Evolutionary conservation across 2,113 vertebrate species (phyloP).

Genomic region (Melanotaenia duboulayi): DNA sequence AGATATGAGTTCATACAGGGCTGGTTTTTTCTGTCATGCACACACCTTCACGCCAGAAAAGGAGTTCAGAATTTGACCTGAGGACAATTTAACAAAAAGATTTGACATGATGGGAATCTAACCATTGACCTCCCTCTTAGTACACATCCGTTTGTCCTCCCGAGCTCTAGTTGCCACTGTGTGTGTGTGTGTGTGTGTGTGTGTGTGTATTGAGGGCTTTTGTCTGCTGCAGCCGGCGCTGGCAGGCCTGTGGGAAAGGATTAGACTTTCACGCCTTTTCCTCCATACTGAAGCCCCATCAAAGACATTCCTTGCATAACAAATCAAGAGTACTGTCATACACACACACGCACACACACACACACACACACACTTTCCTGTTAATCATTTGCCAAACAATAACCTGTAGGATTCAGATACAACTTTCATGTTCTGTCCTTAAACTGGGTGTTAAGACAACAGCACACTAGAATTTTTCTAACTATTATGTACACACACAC

Average conservation of each 20-base stretch:
- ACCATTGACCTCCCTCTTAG: background rate
- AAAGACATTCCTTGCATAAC: slow-evolving; percentile 91
- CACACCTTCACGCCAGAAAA: background rate
- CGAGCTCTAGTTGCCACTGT: background rate
- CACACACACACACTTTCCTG: slow-evolving; percentile 45
- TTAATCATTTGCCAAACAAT: slow-evolving; percentile 59
- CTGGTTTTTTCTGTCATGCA: background rate
- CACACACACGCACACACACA: slow-evolving; percentile 26
- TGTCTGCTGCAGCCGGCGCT: slow-evolving; percentile 84
- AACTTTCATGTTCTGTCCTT: slow-evolving; percentile 55
- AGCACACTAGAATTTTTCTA: background rate
- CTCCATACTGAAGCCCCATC: slow-evolving; percentile 87
- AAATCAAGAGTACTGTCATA: slow-evolving; percentile 85
- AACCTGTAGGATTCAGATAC: slow-evolving; percentile 57
- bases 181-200: slow-evolving; percentile 2
- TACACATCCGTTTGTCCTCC: background rate
- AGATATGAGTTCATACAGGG: background rate
- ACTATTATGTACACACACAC: background rate
- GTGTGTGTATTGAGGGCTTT: slow-evolving; percentile 71
- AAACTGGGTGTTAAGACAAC: background rate
- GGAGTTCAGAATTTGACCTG: too few relatives aligned
- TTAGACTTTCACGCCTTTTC: slow-evolving; percentile 88
- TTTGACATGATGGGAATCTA: background rate
- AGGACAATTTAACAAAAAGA: background rate
- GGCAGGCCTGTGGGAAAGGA: slow-evolving; percentile 91